These are phyloP conservation scores for Himalopsyche japonica DNA, from an alignment of 2,888 invertebrate species.

Conservation along the genomic window DNA sequence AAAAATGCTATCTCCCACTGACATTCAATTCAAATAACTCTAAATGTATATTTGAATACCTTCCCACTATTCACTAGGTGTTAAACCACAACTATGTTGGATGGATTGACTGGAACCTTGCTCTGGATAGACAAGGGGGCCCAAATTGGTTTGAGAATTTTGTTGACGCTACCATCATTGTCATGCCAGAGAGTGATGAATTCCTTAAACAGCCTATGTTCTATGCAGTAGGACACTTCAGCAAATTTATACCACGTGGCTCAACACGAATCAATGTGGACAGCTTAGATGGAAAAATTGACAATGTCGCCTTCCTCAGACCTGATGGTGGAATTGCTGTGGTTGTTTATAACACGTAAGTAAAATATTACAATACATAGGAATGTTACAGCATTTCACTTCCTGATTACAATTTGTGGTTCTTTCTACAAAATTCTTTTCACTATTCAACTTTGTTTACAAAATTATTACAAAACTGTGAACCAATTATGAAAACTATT, in stretches of 20 bases:
- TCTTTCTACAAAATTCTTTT: no score
- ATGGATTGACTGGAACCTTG: slow-evolving; percentile 93
- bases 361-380: neutral
- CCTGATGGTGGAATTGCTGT: slow-evolving; percentile 36
- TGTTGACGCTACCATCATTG: slow-evolving; percentile 82
- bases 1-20: no score
- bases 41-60: no score
- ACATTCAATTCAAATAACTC: no score
- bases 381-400: no score
- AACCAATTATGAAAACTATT: no score
- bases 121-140: slow-evolving; percentile 72
- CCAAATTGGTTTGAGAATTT: slow-evolving; percentile 80
- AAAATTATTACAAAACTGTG: no score
- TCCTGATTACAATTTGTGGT: no score
- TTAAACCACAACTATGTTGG: slow-evolving; percentile 75
- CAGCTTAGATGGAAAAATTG: slow-evolving; percentile 23
- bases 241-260: slow-evolving; percentile 69
- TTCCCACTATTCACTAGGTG: slow-evolving; percentile 55
- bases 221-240: slow-evolving; percentile 82
- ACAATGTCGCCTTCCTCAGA: slow-evolving; percentile 36
- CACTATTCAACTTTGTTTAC: no score
- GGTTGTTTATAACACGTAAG: slow-evolving; percentile 36
- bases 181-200: slow-evolving; percentile 59
- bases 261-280: slow-evolving; percentile 52
- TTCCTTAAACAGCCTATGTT: slow-evolving; percentile 90